phyloP scores from a whole-genome alignment of 2,113 vertebrate genomes.

The Vireo altiloquus region DNA sequence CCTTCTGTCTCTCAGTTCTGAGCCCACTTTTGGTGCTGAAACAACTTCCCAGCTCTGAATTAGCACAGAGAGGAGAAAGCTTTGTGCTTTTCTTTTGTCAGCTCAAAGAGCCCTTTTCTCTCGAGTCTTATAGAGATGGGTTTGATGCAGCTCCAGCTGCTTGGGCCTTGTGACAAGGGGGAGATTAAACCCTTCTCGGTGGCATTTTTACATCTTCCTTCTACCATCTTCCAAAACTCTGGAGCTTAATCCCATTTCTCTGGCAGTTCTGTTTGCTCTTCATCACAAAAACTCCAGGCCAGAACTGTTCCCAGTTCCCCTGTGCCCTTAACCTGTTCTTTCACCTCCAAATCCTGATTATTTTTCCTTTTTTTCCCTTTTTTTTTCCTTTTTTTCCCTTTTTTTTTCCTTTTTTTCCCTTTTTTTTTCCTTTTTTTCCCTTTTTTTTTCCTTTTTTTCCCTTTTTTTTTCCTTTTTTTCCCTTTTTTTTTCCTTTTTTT shows the following conservation, averaged over 20 bases:
- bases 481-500: too few species aligned
- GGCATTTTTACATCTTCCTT: slow-evolving; percentile 11
- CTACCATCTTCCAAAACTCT: neutral
- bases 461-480: too few species aligned
- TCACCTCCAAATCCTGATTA: neutral
- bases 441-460: neutral
- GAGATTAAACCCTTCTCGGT: neutral
- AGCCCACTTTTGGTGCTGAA: neutral
- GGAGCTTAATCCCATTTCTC: neutral
- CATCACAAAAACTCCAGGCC: neutral
- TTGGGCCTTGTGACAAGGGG: neutral
- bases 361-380: neutral
- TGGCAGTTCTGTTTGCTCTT: neutral
- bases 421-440: too few species aligned
- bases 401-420: neutral
- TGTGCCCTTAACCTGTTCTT: neutral
- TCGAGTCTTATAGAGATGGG: neutral
- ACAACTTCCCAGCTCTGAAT: slow-evolving; percentile 4
- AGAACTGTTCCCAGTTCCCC: neutral
- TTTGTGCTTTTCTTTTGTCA: neutral
- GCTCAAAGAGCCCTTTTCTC: neutral
- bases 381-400: too few species aligned
- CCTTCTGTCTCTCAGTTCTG: neutral
- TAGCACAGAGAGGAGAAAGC: neutral
- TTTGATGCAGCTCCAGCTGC: neutral